Percentiles rank a stretch among this genome's conserved stretches.
Conservation (phyloP, 2,113 vertebrate genomes). For the Dascyllus trimaculatus region DNA sequence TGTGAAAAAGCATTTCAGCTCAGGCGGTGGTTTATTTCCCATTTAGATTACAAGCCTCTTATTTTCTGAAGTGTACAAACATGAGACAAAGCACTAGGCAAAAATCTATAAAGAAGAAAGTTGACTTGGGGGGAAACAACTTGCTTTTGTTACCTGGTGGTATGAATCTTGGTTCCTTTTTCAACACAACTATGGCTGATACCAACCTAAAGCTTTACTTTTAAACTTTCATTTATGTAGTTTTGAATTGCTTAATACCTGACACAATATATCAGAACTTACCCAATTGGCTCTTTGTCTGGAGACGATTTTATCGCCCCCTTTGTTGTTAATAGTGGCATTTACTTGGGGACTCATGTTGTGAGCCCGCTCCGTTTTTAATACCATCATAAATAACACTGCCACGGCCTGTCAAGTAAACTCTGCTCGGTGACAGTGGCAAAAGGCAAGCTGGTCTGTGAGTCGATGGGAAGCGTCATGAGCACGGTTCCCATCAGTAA, state of each 20-base stretch:
- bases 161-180: background rate
- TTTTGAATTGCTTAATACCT: background rate
- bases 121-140: background rate
- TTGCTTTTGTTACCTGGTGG: background rate
- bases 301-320: slow-evolving; percentile 41
- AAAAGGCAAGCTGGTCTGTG: slow-evolving; percentile 30
- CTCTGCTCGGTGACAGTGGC: slow-evolving; percentile 45
- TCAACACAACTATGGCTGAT: background rate
- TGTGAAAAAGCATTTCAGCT: background rate
- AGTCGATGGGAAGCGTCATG: slow-evolving; percentile 42
- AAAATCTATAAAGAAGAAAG: slow-evolving; percentile 5
- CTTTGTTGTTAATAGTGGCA: slow-evolving; percentile 51
- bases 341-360: slow-evolving; percentile 55
- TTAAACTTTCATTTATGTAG: background rate
- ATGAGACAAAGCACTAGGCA: background rate
- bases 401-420: slow-evolving; percentile 74
- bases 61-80: background rate
- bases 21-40: background rate
- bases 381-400: slow-evolving; percentile 76
- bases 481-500: slow-evolving; percentile 44
- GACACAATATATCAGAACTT: slow-evolving; percentile 37
- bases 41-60: slow-evolving; percentile 11
- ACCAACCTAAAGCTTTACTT: background rate
- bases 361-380: slow-evolving; percentile 69
- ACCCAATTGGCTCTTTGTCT: slow-evolving; percentile 33